Evolutionary conservation across 2,797 vertebrate species (phyloP), one percentile per base, ranked within the genome.

Genomic region (Prionace glauca): DNA sequence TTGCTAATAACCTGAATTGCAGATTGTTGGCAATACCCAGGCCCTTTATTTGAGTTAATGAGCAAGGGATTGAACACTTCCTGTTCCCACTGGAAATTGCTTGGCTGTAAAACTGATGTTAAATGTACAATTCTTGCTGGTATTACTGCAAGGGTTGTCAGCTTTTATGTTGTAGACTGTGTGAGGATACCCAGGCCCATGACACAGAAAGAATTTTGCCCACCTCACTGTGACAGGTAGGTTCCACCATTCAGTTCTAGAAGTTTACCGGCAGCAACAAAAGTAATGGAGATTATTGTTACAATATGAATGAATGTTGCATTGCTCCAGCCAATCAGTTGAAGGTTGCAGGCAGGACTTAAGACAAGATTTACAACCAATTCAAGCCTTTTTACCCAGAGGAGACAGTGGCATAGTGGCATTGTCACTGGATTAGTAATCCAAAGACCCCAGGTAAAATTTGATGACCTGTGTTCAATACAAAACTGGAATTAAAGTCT

Each of bases 61-160:
- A 90, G 56, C 50, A 90, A 90, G 36, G 87, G 87, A 90, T 91
- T 91, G 32, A 91, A 65, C 26, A 14, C 56, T 91, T 65, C 65
- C 60, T n/a, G 56, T 91, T 60, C 20, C 56, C 65, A 91, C n/a
- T 91, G 60, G 88, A 91, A 91, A 91, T n/a, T 91, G 60, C 60
- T 91, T 14, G 88, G 88, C 56, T 65, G 88, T 65, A 91, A 91
- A 62, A 90, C 56, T 62, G 56, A 60, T n/a, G 87, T 50, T 90
- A 56, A 90, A 26, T 62, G 87, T 60, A 26, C 32, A 90, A 90
- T 90, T 90, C 45, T 90, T 90, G 87, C 29, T 24, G 14, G 29
- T 5, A 90, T 90, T 32, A 62, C 87, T 16, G 3, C n/a, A 32
- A 62, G 32, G n/a, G 29, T 90, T 90, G 20, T 12, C 7, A 62